A percentile compares a stretch with the other conserved stretches of the same genome.
Conservation (phyloP, 2,797 vertebrate genomes). For the Nannoperca obscura region DNA sequence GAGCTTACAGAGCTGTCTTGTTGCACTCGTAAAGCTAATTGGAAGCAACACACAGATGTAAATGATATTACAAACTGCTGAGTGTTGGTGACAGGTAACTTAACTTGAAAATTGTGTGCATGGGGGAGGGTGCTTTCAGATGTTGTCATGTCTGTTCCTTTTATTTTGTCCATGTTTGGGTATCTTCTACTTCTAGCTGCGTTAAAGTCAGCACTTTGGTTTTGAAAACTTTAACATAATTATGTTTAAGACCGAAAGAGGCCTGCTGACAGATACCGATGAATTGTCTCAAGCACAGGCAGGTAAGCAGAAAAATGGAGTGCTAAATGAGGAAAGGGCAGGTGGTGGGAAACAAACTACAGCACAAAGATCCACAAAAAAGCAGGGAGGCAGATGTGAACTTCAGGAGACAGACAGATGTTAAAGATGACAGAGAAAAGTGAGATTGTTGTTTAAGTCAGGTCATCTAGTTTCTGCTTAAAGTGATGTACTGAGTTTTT, state of each 20-base stretch:
- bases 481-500: constrained; percentile 14
- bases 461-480: constrained; percentile 14
- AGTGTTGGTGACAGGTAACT: constrained; percentile 13
- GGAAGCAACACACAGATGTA: constrained; percentile 44
- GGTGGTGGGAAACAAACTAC: constrained; percentile 21
- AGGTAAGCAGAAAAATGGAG: constrained; percentile 4
- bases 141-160: not conserved
- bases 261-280: constrained; percentile 13
- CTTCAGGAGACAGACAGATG: constrained; percentile 9
- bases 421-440: constrained; percentile 11
- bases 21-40: constrained; percentile 42
- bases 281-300: not conserved
- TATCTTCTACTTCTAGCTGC: not conserved
- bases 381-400: not conserved
- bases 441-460: not conserved
- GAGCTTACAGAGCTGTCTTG: constrained; percentile 28
- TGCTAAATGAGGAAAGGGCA: constrained; percentile 26
- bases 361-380: constrained; percentile 15
- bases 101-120: constrained; percentile 17
- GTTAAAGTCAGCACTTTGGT: constrained; percentile 12
- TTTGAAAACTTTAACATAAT: not conserved
- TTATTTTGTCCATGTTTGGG: not conserved
- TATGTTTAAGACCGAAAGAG: not conserved
- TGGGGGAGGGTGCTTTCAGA: not conserved
- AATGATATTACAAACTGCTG: constrained; percentile 17